Evolutionary conservation across 2,113 vertebrate genomes (phyloP), one percentile per base, ranked within the genome.

Genomic region (Pachypanchax playfairii): DNA sequence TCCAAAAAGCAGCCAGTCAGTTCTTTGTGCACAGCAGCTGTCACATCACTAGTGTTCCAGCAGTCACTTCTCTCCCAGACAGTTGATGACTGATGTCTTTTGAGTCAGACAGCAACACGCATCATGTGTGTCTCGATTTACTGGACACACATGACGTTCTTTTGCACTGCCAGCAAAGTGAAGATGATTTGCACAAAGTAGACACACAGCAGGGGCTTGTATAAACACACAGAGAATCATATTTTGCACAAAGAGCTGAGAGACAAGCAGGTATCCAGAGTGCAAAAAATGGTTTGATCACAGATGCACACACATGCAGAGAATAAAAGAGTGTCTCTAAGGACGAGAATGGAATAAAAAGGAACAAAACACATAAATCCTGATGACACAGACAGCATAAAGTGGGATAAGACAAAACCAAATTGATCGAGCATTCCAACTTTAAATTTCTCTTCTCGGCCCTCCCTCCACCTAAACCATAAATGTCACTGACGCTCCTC

Each of bases 401-500:
- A 56, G 21, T 10, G 14, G 57, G 31, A 41, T 36, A 15, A 50
- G 62, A 35, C 57, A 39, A 31, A 75, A 66, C 12, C 26, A 1
- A 21, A 21, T 67, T 46, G 73, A 51, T 35, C 5, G 15, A 52
- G 26, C 11, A 1, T 22, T 54, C 41, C 2, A n/a, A n/a, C 14
- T 59, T 63, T 31, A 31, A 9, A 66, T 47, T 59, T 60, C n/a
- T 66, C 33, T 49, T 8, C 66, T 15, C 70, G 35, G 33, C 28
- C 25, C 43, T 42, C 4, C 26, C 44, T 63, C 44, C 21, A 63
- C 57, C 65, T 33, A 53, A 66, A 66, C 36, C 7, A 14, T 74
- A 65, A 79, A 82, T 68, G 68, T 75, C 77, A 75, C 4, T 7
- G 46, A 39, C 3, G 18, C 43, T 72, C 43, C 55, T 21, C 21